These are phyloP conservation scores for Zaprionus davidi DNA, from an alignment of 1,140 invertebrate genomes.

Conservation along the genomic window DNA sequence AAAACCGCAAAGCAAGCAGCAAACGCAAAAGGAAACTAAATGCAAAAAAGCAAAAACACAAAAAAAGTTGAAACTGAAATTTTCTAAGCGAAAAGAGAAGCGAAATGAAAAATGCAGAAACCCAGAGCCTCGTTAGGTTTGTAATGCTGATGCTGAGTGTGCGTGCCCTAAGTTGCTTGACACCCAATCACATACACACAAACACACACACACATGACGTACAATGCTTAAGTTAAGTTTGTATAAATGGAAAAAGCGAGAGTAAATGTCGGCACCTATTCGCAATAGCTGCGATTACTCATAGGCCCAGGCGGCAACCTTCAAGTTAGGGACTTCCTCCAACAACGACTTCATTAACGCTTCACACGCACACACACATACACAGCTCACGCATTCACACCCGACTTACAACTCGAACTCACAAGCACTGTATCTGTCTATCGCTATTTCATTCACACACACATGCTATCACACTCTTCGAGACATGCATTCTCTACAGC, in stretches of 20 bases:
- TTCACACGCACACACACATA: slow-evolving; percentile 27
- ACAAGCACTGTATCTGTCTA: slow-evolving; percentile 41
- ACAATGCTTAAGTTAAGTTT: slow-evolving; percentile 72
- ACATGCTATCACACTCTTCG: slow-evolving; percentile 28
- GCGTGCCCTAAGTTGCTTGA: slow-evolving; percentile 61
- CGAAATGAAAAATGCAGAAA: slow-evolving; percentile 28
- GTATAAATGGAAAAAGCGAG: slow-evolving; percentile 67
- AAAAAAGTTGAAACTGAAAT: slow-evolving; percentile 45
- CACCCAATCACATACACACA: slow-evolving; percentile 7
- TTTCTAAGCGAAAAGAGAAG: slow-evolving; percentile 48
- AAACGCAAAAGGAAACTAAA: slow-evolving; percentile 38
- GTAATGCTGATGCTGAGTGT: slow-evolving; percentile 47
- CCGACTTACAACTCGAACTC: slow-evolving; percentile 10
- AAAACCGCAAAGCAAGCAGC: slow-evolving; percentile 46
- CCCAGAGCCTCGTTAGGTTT: slow-evolving; percentile 51
- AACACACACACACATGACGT: slow-evolving; percentile 41
- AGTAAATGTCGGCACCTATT: slow-evolving; percentile 74
- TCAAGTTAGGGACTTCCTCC: slow-evolving; percentile 36
- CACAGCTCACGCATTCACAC: slow-evolving; percentile 26
- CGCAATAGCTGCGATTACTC: slow-evolving; percentile 71
- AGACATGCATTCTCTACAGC: slow-evolving; percentile 32
- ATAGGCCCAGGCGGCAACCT: slow-evolving; percentile 60
- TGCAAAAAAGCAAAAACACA: slow-evolving; percentile 43
- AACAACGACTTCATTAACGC: neutral
- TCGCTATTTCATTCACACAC: slow-evolving; percentile 34